Evolutionary conservation across 2,113 vertebrate species (phyloP).

Genomic region (Fregetta grallaria): DNA sequence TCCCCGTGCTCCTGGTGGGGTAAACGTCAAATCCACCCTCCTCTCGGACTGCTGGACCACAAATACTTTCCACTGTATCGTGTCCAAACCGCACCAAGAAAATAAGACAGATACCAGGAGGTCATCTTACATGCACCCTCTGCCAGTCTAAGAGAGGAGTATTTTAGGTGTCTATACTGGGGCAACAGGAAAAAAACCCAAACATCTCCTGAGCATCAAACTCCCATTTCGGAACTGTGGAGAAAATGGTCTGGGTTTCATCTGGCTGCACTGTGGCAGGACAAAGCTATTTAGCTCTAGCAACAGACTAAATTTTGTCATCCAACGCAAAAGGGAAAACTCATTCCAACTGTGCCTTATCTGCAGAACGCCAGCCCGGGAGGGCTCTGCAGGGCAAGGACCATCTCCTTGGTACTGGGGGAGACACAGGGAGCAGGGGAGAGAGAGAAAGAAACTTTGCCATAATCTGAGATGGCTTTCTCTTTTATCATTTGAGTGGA

Average conservation of each 20-base stretch:
- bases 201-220: neutral
- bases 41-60: neutral
- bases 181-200: neutral
- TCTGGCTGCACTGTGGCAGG: neutral
- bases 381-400: neutral
- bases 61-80: neutral
- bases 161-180: neutral
- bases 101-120: neutral
- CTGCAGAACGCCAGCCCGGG: neutral
- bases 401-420: neutral
- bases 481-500: neutral
- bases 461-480: neutral
- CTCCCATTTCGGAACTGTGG: neutral
- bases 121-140: neutral
- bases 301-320: neutral
- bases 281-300: neutral
- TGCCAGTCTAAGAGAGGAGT: neutral
- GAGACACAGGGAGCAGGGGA: neutral
- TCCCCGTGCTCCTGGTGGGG: neutral
- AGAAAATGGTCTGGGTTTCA: neutral
- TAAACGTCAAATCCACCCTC: neutral
- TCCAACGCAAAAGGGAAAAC: neutral
- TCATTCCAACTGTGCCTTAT: neutral
- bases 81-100: neutral
- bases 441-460: neutral